Conservation (phyloP, 2,797 vertebrate genomes). For the Knipowitschia caucasica region DNA sequence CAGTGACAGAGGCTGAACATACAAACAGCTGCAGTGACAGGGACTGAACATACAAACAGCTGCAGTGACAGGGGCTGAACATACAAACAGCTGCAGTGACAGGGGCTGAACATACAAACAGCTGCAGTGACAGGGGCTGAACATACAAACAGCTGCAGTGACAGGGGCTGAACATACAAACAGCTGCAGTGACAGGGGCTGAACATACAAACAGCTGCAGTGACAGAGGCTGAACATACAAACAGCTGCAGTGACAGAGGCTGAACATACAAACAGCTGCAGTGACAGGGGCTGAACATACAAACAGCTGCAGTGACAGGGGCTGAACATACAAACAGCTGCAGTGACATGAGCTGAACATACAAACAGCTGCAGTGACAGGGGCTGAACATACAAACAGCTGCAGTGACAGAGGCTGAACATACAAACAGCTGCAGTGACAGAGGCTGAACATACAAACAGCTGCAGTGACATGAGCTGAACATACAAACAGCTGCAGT, state of each 20-base stretch:
- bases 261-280: too few relatives aligned
- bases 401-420: too few relatives aligned
- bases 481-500: slow-evolving; percentile 6
- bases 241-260: not conserved
- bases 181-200: too few relatives aligned
- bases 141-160: not conserved
- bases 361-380: too few relatives aligned
- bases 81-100: too few relatives aligned
- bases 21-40: slow-evolving; percentile 3
- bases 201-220: slow-evolving; percentile 5
- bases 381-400: slow-evolving; percentile 2
- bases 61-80: not conserved
- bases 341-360: not conserved
- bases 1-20: too few relatives aligned
- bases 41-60: too few relatives aligned
- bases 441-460: not conserved
- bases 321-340: too few relatives aligned
- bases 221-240: too few relatives aligned
- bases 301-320: slow-evolving; percentile 4
- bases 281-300: too few relatives aligned
- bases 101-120: slow-evolving; percentile 3
- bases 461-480: too few relatives aligned
- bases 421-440: not conserved
- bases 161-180: not conserved
- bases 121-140: too few relatives aligned